Evolutionary conservation across 1,140 invertebrate genomes (phyloP), one percentile per base, ranked within the genome.

Genomic region (Aphelenchoides avenae): DNA sequence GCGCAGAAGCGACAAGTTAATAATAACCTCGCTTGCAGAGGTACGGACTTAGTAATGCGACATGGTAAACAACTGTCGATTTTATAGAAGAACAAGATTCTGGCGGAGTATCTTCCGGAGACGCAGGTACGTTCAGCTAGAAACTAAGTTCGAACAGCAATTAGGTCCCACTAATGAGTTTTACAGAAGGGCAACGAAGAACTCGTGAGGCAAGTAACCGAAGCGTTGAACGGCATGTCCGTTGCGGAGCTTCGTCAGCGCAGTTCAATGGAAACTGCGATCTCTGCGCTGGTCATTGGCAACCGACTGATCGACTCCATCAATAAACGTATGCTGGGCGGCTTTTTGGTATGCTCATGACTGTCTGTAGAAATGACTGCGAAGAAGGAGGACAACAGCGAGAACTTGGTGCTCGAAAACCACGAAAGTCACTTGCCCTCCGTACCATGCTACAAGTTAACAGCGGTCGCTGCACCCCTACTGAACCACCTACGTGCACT

Each of bases 201-300:
- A 36, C 34, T 36, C 13, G 18, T 36, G 34, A 13, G 18, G 31
- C 11, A 4, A 51, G 3, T 15, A 48, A 47, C 73, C 1, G 73
- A 75, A 36, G 36, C 52, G 31, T 47, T 75, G 34, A 66, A 58
- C 11, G 74, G 74, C 5, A 13, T 75, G 34, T 54, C 71, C 15
- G 71, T 73, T 7, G 49, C 41, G 9, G 74, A 75, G 37, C 43
- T 75, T 27, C 74, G 73, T 36, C 59, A 75, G 37, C 44, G 69
- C 29, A 76, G 63, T 49, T 52, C 68, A 11, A 70, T 68, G 34
- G 73, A 75, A 48, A 39, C 77, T 6, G 73, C 73, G 5, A 63
- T 75, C 64, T 75, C 71, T 37, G 74, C 73, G 9, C 76, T 75
- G 46, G 73, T 75, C 9, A 71, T 74, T 41, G 73, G 74, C 36